phyloP scores from a whole-genome alignment of 1,140 invertebrate genomes.

The Condylostylus longicornis region DNA sequence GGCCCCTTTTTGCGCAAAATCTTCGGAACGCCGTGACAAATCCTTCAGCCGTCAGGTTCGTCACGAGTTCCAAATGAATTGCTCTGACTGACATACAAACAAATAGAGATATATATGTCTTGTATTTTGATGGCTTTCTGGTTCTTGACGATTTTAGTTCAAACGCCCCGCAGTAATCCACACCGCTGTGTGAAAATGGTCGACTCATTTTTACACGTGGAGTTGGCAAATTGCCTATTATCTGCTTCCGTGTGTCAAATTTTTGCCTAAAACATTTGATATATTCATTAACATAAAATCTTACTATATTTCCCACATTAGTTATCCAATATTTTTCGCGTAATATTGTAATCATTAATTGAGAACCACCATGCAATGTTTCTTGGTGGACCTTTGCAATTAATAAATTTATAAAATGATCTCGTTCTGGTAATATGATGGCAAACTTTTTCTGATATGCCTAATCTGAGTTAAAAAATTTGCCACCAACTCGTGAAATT shows the following conservation, averaged over 20 bases:
- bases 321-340: neutral
- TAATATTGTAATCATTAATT: neutral
- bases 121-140: slow-evolving; percentile 11
- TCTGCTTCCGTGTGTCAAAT: neutral
- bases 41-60: slow-evolving; percentile 15
- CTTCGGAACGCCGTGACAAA: slow-evolving; percentile 19
- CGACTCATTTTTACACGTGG: slow-evolving; percentile 12
- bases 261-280: neutral
- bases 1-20: slow-evolving; percentile 20
- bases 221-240: slow-evolving; percentile 11
- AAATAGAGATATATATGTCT: slow-evolving; percentile 29
- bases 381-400: neutral
- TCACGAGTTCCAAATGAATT: slow-evolving; percentile 19
- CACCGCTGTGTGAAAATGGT: slow-evolving; percentile 16
- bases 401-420: neutral
- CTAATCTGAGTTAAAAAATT: too few relatives aligned
- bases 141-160: slow-evolving; percentile 7
- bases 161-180: slow-evolving; percentile 25
- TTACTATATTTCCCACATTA: neutral
- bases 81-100: slow-evolving; percentile 20
- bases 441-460: too few relatives aligned
- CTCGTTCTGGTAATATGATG: too few relatives aligned
- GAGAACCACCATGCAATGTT: neutral
- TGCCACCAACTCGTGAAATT: too few relatives aligned
- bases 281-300: neutral